A percentile compares a stretch with the other conserved stretches of the same genome.
These are phyloP conservation scores for Pantherophis alleghaniensis DNA, from an alignment of 2,797 vertebrate genomes.

Conservation along the genomic window DNA sequence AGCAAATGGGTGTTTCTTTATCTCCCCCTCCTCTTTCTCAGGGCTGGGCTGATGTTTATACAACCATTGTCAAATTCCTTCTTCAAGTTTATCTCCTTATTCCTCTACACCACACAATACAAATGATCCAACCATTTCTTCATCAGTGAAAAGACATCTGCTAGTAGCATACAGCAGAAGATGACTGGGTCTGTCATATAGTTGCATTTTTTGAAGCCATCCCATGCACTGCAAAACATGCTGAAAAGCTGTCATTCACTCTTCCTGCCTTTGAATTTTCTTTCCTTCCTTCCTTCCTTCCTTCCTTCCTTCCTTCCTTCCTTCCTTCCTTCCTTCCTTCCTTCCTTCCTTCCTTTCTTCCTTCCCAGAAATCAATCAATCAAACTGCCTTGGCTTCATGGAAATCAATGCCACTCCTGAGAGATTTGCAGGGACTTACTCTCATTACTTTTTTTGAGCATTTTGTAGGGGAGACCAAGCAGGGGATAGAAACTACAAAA, in stretches of 20 bases:
- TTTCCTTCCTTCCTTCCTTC: not conserved
- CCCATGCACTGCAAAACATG: not conserved
- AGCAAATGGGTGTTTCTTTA: not conserved
- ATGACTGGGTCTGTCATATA: not conserved
- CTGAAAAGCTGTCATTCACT: not conserved
- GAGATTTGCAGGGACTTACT: not conserved
- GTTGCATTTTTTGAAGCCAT: not conserved
- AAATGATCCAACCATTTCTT: not conserved
- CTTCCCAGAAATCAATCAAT: not conserved
- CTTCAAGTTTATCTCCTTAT: not conserved
- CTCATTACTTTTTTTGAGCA: not conserved
- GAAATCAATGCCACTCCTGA: not conserved
- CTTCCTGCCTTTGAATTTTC: not conserved
- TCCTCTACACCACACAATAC: not conserved
- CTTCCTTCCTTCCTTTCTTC: not conserved
- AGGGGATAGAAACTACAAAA: not conserved
- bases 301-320: too few species aligned
- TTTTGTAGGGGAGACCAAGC: not conserved
- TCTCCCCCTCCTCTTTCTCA: not conserved
- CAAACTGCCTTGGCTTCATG: not conserved
- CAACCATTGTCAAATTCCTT: not conserved
- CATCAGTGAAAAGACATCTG: not conserved
- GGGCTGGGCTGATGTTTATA: not conserved
- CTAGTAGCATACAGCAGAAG: not conserved
- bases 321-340: not conserved